These are phyloP conservation scores for Trissolcus basalis DNA, from an alignment of 1,140 invertebrate genomes.

Conservation along the genomic window DNA sequence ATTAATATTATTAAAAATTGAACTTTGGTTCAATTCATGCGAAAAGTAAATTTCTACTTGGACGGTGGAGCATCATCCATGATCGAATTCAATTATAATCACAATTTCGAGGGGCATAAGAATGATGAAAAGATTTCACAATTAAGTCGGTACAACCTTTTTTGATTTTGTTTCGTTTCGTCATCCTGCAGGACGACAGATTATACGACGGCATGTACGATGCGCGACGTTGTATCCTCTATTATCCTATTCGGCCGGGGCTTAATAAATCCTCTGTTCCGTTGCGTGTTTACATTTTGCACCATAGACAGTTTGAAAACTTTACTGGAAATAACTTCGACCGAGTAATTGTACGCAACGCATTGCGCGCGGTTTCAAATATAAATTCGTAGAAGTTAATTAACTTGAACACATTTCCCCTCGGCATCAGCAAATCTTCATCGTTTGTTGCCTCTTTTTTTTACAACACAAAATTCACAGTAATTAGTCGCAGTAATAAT, in stretches of 20 bases:
- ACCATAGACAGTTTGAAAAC: conserved; percentile 31
- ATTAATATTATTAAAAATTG: too few species aligned
- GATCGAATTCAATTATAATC: too few species aligned
- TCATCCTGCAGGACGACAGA: conserved; percentile 17
- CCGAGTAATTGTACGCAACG: conserved; percentile 21
- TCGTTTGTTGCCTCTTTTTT: conserved; percentile 7
- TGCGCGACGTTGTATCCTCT: conserved; percentile 24
- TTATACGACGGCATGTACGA: conserved; percentile 7
- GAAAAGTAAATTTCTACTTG: too few species aligned
- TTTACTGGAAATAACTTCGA: conserved; percentile 15
- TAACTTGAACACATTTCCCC: neutral
- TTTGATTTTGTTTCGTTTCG: conserved; percentile 16
- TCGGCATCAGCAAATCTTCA: conserved; percentile 5
- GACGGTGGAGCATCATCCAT: too few species aligned
- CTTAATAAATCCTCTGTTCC: conserved; percentile 21
- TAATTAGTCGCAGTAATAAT: conserved; percentile 18
- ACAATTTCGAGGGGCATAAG: too few species aligned
- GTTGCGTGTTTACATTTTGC: conserved; percentile 24
- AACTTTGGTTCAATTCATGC: too few species aligned
- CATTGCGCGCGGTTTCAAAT: conserved; percentile 7
- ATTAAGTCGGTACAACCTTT: too few species aligned
- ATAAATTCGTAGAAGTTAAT: too few species aligned
- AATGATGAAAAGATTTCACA: too few species aligned
- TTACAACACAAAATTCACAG: neutral
- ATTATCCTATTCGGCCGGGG: conserved; percentile 24